Percentiles rank a stretch among this genome's conserved stretches.
Conservation (phyloP, 2,113 vertebrate species). For the Jacana jacana region DNA sequence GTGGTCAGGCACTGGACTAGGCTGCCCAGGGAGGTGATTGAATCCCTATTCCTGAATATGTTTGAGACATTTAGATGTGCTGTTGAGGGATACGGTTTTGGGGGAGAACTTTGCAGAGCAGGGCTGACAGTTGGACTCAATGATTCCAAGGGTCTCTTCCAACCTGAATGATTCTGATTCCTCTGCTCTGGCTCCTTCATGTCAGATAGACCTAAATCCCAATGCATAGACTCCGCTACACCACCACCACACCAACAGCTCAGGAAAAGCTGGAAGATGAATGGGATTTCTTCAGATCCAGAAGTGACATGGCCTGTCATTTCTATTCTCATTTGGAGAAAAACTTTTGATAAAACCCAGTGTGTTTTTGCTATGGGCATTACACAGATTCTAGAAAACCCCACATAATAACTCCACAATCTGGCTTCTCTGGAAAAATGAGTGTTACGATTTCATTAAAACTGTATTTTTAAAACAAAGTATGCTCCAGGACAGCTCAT, state of each 20-base stretch:
- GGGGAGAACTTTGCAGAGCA: no score
- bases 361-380: background rate
- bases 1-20: no score
- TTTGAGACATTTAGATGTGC: no score
- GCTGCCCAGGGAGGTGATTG: no score
- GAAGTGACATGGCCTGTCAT: background rate
- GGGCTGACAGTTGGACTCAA: no score
- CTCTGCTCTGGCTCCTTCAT: background rate
- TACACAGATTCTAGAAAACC: background rate
- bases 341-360: background rate
- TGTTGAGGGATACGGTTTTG: no score
- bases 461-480: rapidly evolving
- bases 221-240: rapidly evolving
- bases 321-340: background rate
- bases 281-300: background rate
- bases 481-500: background rate
- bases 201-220: background rate
- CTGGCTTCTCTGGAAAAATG: background rate
- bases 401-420: background rate
- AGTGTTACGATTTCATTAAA: background rate
- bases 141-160: no score
- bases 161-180: no score
- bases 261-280: background rate
- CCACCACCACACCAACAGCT: background rate
- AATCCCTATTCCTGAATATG: no score